These are phyloP conservation scores for Odocoileus hemionus DNA, from an alignment of 2,113 vertebrate genomes.

Conservation along the genomic window DNA sequence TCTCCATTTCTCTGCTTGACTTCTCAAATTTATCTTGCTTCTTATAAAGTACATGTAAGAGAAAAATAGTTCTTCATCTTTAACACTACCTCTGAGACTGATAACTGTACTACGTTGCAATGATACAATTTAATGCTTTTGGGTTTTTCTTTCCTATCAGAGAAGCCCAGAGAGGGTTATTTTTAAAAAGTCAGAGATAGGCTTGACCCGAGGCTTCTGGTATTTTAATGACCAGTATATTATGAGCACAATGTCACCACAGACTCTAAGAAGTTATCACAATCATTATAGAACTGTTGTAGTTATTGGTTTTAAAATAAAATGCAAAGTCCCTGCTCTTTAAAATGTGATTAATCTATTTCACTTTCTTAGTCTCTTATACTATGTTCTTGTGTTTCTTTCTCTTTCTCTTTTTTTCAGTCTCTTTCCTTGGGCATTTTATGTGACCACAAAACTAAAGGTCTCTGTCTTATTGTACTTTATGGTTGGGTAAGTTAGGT, in stretches of 20 bases:
- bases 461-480: constrained; percentile 58
- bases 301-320: constrained; percentile 40
- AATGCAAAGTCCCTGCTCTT: neutral
- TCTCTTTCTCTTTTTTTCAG: neutral
- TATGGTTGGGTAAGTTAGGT: constrained; percentile 38
- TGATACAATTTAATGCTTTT: neutral
- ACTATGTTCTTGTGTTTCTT: neutral
- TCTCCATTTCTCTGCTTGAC: neutral
- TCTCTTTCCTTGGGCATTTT: constrained; percentile 34
- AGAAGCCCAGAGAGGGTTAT: neutral
- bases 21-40: neutral
- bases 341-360: constrained; percentile 5
- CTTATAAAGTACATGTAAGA: neutral
- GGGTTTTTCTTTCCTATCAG: neutral
- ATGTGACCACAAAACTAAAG: constrained; percentile 42
- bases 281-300: neutral
- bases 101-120: neutral
- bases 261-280: neutral
- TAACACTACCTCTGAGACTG: neutral
- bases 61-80: neutral
- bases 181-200: neutral
- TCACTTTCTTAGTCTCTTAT: constrained; percentile 24
- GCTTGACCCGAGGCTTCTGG: neutral
- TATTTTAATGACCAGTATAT: neutral
- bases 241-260: neutral